These are phyloP conservation scores for Siniperca knerii DNA, from an alignment of 2,113 vertebrate genomes.

Conservation along the genomic window DNA sequence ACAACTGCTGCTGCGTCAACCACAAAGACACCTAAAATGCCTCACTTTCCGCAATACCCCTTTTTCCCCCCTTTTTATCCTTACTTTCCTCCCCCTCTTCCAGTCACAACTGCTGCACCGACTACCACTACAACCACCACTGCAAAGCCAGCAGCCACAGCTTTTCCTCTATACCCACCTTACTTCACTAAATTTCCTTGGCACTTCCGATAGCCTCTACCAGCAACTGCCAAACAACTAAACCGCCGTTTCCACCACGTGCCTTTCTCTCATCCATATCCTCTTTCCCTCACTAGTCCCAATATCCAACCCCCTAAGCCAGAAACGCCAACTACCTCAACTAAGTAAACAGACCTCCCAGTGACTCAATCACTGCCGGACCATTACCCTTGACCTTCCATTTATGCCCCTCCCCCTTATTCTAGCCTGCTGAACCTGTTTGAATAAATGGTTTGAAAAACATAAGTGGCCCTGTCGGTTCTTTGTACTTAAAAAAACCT, in stretches of 20 bases:
- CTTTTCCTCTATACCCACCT: background rate
- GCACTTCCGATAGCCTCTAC: background rate
- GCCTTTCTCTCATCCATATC: background rate
- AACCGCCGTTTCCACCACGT: background rate
- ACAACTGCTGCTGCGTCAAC: background rate
- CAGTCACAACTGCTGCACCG: background rate
- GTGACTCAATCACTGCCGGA: too few species aligned
- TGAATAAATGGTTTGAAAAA: constrained; percentile 39
- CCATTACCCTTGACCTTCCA: too few species aligned
- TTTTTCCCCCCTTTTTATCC: background rate
- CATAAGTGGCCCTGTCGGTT: background rate
- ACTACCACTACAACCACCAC: background rate
- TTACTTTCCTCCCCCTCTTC: background rate
- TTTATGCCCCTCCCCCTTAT: too few species aligned
- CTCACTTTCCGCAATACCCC: background rate
- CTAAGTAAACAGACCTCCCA: too few species aligned
- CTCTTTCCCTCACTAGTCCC: background rate
- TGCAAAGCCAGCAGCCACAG: background rate
- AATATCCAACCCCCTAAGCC: background rate
- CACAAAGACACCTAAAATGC: background rate
- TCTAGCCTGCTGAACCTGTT: background rate
- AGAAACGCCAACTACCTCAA: background rate
- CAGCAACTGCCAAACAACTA: background rate
- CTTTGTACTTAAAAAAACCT: too few species aligned
- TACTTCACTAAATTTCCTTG: background rate